Conservation (phyloP, 2,888 invertebrate species). For the Sylvicola fuscatus region DNA sequence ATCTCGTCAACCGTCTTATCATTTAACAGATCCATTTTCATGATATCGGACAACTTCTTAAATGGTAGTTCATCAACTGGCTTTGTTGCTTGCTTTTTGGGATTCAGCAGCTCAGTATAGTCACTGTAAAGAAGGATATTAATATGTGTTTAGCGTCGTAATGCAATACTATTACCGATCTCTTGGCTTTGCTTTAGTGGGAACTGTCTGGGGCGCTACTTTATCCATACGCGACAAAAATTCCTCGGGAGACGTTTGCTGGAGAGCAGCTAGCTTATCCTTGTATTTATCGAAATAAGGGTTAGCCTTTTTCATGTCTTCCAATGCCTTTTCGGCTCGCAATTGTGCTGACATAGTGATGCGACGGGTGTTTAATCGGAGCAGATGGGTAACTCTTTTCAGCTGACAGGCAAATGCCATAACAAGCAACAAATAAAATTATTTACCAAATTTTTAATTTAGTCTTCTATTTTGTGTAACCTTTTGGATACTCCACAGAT, state of each 20-base stretch:
- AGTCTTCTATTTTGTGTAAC: no score
- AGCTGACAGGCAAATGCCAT: no score
- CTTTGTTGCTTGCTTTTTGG: slow-evolving; percentile 28
- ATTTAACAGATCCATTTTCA: slow-evolving; percentile 54
- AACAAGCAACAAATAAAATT: no score
- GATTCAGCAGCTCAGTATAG: slow-evolving; percentile 41
- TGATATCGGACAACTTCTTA: slow-evolving; percentile 40
- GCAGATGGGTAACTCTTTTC: no score
- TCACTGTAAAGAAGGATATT: slow-evolving; percentile 22
- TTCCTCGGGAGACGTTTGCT: slow-evolving; percentile 55
- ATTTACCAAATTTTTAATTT: no score
- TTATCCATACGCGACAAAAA: slow-evolving; percentile 42
- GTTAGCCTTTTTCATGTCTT: slow-evolving; percentile 34
- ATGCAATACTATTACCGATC: slow-evolving; percentile 6
- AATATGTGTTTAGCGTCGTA: neutral
- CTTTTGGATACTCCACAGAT: no score
- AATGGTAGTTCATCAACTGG: slow-evolving; percentile 22
- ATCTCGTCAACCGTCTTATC: slow-evolving; percentile 54
- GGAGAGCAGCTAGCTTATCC: slow-evolving; percentile 47
- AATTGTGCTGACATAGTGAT: slow-evolving; percentile 24
- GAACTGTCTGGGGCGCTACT: slow-evolving; percentile 6
- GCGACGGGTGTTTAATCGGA: slow-evolving; percentile 7
- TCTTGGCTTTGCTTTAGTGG: slow-evolving; percentile 11
- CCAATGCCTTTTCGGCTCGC: slow-evolving; percentile 27
- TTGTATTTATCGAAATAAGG: slow-evolving; percentile 71